A percentile compares a stretch with the other conserved stretches of the same genome.
These are phyloP conservation scores for Cephus sareptanus DNA, from an alignment of 2,888 invertebrate genomes.

Conservation along the genomic window DNA sequence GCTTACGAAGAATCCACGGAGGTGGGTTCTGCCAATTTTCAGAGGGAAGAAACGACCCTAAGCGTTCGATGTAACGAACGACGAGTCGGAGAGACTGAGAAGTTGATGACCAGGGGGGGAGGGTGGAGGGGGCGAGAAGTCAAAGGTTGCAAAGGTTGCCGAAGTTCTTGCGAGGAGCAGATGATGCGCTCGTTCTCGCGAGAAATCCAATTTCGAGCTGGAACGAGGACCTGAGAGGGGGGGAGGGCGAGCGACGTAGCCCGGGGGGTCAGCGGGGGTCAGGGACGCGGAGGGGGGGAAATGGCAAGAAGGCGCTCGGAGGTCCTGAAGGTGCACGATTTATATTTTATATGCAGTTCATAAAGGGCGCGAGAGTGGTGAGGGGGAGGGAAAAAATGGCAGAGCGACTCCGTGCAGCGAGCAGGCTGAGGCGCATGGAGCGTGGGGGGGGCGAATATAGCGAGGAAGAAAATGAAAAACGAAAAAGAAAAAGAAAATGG, in stretches of 20 bases:
- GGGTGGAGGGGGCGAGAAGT: conserved; percentile 7
- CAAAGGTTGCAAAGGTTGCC: too few relatives aligned
- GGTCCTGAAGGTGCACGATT: conserved; percentile 20
- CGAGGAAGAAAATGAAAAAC: too few relatives aligned
- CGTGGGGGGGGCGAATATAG: too few relatives aligned
- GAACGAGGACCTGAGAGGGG: too few relatives aligned
- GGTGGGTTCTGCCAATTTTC: neutral
- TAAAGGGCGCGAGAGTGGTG: conserved; percentile 19
- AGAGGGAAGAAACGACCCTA: neutral
- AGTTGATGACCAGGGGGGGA: neutral
- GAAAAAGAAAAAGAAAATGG: too few relatives aligned
- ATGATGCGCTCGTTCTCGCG: too few relatives aligned
- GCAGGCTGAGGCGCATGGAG: too few relatives aligned
- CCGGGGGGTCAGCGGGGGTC: too few relatives aligned
- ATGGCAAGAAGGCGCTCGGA: conserved; percentile 7
- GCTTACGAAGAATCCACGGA: too few relatives aligned
- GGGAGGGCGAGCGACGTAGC: too few relatives aligned
- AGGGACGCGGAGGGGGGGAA: neutral
- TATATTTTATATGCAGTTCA: conserved; percentile 36
- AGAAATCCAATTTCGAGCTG: too few relatives aligned
- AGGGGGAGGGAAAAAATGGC: neutral
- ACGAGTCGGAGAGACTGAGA: neutral
- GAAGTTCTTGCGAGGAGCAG: too few relatives aligned
- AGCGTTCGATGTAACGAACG: neutral
- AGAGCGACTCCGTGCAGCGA: neutral